A percentile compares a stretch with the other conserved stretches of the same genome.
phyloP scores from a whole-genome alignment of 1,140 invertebrate genomes.

The Diabrotica undecimpunctata region DNA sequence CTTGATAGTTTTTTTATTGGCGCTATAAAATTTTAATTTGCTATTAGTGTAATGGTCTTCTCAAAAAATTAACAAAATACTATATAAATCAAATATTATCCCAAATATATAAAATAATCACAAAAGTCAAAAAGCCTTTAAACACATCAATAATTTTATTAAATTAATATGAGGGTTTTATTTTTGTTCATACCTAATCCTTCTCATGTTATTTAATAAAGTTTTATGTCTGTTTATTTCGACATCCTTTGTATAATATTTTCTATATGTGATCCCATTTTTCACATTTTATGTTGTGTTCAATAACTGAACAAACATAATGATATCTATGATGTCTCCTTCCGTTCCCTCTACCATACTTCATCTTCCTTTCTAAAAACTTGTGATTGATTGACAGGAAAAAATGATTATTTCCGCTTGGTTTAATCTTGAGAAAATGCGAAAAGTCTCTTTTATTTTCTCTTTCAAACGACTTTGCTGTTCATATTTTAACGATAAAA shows the following conservation, averaged over 20 bases:
- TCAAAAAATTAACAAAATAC: no score
- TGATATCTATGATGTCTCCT: background rate
- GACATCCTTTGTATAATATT: slow-evolving; percentile 1
- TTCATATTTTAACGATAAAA: slow-evolving; percentile 3
- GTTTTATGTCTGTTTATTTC: no score
- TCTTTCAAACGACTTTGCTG: background rate
- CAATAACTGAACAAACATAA: slow-evolving; percentile 2
- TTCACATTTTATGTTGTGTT: slow-evolving; percentile 2
- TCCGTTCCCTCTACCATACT: background rate
- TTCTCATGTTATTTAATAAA: no score
- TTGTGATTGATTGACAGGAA: slow-evolving; percentile 2
- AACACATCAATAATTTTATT: no score
- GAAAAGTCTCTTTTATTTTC: background rate
- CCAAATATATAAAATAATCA: no score
- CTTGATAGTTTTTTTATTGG: no score
- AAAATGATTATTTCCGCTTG: slow-evolving; percentile 1
- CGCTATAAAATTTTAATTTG: no score
- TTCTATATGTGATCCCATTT: background rate
- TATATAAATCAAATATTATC: no score
- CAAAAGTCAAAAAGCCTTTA: no score
- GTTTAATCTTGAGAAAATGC: background rate
- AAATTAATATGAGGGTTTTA: no score
- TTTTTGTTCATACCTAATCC: no score
- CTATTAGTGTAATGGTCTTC: no score
- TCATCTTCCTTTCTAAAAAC: slow-evolving; percentile 2